phyloP scores from a whole-genome alignment of 2,113 vertebrate genomes.

The Gambusia affinis region DNA sequence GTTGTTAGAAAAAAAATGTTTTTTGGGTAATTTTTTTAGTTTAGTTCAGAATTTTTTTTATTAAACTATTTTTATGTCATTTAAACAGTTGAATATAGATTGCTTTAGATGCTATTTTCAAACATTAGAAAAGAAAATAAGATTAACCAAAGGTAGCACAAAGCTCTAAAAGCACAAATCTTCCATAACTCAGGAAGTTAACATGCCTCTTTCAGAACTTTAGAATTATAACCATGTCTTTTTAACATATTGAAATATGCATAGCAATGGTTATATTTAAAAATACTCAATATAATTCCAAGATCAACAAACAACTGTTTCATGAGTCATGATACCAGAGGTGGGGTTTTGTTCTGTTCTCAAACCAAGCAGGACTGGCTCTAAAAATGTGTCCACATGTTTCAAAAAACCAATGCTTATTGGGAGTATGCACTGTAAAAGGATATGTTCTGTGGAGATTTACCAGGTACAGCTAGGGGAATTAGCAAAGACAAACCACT shows the following conservation, averaged over 20 bases:
- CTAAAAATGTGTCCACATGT: slow-evolving; percentile 23
- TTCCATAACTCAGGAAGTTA: not conserved
- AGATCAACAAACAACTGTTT: slow-evolving; percentile 25
- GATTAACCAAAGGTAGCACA: not conserved
- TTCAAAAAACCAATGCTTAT: slow-evolving; percentile 28
- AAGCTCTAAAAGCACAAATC: not conserved
- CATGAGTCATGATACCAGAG: slow-evolving; percentile 23
- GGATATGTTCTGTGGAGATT: slow-evolving; percentile 53
- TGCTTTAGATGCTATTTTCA: not conserved
- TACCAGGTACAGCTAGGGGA: slow-evolving; percentile 43
- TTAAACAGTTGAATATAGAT: too few species aligned
- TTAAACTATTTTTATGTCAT: too few species aligned
- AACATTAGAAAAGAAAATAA: not conserved
- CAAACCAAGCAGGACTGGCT: slow-evolving; percentile 31
- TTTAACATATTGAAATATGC: slow-evolving; percentile 8
- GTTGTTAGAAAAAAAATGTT: too few species aligned
- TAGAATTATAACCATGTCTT: not conserved
- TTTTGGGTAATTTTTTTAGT: too few species aligned
- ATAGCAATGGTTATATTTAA: slow-evolving; percentile 12
- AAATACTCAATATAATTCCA: not conserved
- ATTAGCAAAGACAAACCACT: slow-evolving; percentile 51
- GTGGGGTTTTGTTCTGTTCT: slow-evolving; percentile 27
- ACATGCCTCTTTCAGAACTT: not conserved
- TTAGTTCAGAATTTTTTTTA: not conserved
- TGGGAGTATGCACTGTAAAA: slow-evolving; percentile 45